Evolutionary conservation across 2,888 invertebrate species (phyloP).

Genomic region (Spatulosminthurus flaviceps): DNA sequence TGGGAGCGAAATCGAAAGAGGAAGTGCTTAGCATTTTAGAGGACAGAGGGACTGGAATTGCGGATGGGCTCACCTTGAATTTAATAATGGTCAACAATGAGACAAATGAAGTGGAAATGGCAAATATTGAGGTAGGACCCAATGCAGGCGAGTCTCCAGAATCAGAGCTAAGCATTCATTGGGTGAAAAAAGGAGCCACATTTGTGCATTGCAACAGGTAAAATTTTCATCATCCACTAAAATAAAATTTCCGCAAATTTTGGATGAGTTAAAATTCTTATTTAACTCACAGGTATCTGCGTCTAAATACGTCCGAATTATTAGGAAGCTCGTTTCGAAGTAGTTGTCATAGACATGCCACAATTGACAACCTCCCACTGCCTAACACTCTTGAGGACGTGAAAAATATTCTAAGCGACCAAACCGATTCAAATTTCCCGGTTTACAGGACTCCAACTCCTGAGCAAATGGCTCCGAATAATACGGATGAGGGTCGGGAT

Average conservation of each 20-base stretch:
- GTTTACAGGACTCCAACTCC: slow-evolving; percentile 9
- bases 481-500: not conserved
- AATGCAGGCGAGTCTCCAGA: not conserved
- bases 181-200: not conserved
- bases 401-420: slow-evolving; percentile 32
- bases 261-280: too few species aligned
- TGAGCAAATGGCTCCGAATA: not conserved
- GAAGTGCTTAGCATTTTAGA: slow-evolving; percentile 77
- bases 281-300: slow-evolving; percentile 7
- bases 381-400: not conserved
- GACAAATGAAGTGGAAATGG: not conserved
- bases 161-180: not conserved
- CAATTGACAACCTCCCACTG: not conserved
- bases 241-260: too few species aligned
- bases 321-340: not conserved
- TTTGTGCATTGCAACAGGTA: slow-evolving; percentile 33
- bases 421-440: slow-evolving; percentile 12
- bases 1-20: slow-evolving; percentile 76
- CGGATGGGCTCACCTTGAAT: slow-evolving; percentile 85
- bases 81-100: slow-evolving; percentile 77
- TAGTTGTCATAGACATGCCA: slow-evolving; percentile 5
- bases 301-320: not conserved
- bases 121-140: slow-evolving; percentile 34
- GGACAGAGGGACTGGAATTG: slow-evolving; percentile 81
- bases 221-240: too few species aligned